A percentile compares a stretch with the other conserved stretches of the same genome.
Conservation (phyloP, 2,888 invertebrate genomes). For the Lottia gigantea region DNA sequence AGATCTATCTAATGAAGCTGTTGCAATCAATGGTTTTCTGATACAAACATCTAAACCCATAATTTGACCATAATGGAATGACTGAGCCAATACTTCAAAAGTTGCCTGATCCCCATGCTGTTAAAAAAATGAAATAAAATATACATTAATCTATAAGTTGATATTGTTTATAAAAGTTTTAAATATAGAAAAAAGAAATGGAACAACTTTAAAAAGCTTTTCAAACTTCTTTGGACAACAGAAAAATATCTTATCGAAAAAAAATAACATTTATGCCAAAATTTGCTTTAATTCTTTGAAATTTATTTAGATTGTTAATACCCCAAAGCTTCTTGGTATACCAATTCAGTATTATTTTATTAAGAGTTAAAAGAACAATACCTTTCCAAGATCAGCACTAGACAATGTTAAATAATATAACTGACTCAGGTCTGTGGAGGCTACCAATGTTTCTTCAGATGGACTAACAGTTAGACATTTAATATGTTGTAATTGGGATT, state of each 20-base stretch:
- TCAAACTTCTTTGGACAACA: too few relatives aligned
- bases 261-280: too few relatives aligned
- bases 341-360: not conserved
- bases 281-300: too few relatives aligned
- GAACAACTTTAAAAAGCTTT: too few relatives aligned
- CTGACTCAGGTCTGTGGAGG: conserved; percentile 69
- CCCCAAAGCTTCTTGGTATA: too few relatives aligned
- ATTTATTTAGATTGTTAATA: too few relatives aligned
- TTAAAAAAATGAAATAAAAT: conserved; percentile 15
- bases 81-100: conserved; percentile 64
- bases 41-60: conserved; percentile 84
- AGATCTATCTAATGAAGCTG: conserved; percentile 83
- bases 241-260: too few relatives aligned
- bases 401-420: conserved; percentile 69
- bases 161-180: too few relatives aligned
- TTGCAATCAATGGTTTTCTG: conserved; percentile 91
- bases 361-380: too few relatives aligned
- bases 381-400: conserved; percentile 68
- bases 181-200: too few relatives aligned
- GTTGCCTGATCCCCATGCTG: conserved; percentile 62
- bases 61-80: conserved; percentile 81
- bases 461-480: conserved; percentile 69
- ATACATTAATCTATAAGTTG: too few relatives aligned
- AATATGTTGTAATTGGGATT: conserved; percentile 62
- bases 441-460: conserved; percentile 70